Conservation (phyloP, 1,140 invertebrate species). For the Zophobas morio region DNA sequence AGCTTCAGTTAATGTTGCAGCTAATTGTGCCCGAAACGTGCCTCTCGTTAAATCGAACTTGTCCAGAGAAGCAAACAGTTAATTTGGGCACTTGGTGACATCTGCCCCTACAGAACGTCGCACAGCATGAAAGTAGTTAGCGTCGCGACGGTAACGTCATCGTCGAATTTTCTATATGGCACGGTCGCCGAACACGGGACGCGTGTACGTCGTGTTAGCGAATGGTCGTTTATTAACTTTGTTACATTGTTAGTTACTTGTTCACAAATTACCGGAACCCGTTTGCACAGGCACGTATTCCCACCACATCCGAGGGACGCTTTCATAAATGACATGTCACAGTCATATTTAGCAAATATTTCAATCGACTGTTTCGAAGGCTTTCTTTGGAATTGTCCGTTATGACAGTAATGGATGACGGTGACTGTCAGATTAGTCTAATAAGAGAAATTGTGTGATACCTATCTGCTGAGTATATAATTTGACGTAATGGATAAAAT, state of each 20-base stretch:
- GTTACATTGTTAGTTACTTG: constrained; percentile 58
- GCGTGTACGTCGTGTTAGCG: constrained; percentile 23
- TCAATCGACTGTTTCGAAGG: constrained; percentile 45
- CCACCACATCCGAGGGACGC: constrained; percentile 47
- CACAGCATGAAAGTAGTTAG: constrained; percentile 36
- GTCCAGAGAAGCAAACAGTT: constrained; percentile 17
- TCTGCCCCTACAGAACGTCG: constrained; percentile 26
- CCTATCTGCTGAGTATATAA: background rate
- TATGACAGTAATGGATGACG: background rate
- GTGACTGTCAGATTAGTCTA: constrained; percentile 12
- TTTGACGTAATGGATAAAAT: no score
- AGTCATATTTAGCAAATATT: constrained; percentile 55
- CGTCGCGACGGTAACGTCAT: constrained; percentile 29
- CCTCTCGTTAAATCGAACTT: background rate
- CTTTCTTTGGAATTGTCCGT: constrained; percentile 13
- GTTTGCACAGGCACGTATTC: constrained; percentile 53
- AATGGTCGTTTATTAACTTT: constrained; percentile 55
- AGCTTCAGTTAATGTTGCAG: no score
- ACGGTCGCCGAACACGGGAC: constrained; percentile 1
- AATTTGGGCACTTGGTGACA: constrained; percentile 39
- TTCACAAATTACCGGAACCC: constrained; percentile 55
- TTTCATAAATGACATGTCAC: constrained; percentile 53
- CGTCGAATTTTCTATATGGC: constrained; percentile 17
- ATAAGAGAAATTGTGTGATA: background rate
- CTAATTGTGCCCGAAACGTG: constrained; percentile 12